A percentile compares a stretch with the other conserved stretches of the same genome.
Conservation (phyloP, 1,140 invertebrate species). For the Alviniconcha marisindica region DNA sequence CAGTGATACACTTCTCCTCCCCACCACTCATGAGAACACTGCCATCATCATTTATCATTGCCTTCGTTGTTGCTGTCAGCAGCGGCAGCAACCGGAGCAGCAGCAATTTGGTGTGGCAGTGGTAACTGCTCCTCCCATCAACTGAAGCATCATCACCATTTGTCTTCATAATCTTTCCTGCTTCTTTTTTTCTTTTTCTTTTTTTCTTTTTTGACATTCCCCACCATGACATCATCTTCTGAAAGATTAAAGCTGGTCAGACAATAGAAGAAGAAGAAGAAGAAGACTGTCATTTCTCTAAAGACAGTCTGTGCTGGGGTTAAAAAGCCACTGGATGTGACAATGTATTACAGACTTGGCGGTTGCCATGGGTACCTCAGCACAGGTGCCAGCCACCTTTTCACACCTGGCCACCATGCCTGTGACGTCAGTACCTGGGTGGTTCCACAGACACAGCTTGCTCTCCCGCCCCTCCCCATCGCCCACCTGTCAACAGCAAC, state of each 20-base stretch:
- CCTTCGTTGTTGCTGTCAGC: no score
- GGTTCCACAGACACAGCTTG: conserved; percentile 59
- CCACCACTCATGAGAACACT: no score
- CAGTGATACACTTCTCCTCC: conserved; percentile 65
- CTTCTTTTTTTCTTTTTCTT: no score
- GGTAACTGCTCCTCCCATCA: background rate
- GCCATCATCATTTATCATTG: no score
- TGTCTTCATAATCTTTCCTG: conserved; percentile 46
- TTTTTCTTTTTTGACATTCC: no score
- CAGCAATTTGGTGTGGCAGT: no score
- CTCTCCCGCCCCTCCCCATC: conserved; percentile 48
- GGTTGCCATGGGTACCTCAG: conserved; percentile 49
- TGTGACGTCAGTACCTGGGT: conserved; percentile 67
- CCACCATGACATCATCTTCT: no score
- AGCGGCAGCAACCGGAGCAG: background rate
- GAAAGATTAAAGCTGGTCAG: background rate
- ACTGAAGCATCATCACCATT: conserved; percentile 7
- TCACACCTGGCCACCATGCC: conserved; percentile 64
- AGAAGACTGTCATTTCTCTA: background rate
- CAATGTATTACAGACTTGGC: no score
- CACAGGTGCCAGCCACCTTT: conserved; percentile 66
- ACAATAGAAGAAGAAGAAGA: background rate
- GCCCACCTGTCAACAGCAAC: conserved; percentile 27
- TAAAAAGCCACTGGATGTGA: no score
- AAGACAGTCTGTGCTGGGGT: background rate